Percentiles rank a stretch among this genome's conserved stretches.
These are phyloP conservation scores for Tetranychus piercei DNA, from an alignment of 2,888 invertebrate genomes.

Conservation along the genomic window DNA sequence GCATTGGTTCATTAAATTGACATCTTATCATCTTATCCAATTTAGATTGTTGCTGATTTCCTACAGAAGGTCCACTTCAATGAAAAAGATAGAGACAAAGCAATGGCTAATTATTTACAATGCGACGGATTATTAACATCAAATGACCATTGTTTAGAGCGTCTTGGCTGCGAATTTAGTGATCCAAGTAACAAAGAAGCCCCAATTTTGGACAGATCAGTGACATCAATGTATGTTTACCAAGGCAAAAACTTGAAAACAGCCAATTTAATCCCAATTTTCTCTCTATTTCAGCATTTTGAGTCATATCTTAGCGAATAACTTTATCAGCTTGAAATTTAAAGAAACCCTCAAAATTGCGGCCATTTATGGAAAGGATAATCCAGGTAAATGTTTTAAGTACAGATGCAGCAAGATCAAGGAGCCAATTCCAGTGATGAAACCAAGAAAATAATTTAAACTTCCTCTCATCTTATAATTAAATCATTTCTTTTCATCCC, in stretches of 20 bases:
- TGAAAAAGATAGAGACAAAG: slow-evolving; percentile 24
- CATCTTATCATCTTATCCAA: background rate
- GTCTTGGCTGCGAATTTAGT: slow-evolving; percentile 27
- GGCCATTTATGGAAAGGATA: slow-evolving; percentile 21
- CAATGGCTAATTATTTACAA: slow-evolving; percentile 27
- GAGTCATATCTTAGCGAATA: slow-evolving; percentile 26
- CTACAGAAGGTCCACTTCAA: slow-evolving; percentile 24
- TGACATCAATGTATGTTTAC: slow-evolving; percentile 26
- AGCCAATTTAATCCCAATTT: background rate
- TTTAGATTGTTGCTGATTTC: slow-evolving; percentile 20
- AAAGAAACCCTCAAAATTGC: slow-evolving; percentile 25
- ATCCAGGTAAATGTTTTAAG: slow-evolving; percentile 5
- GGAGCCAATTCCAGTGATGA: background rate
- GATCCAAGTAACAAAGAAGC: slow-evolving; percentile 24
- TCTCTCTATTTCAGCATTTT: slow-evolving; percentile 23
- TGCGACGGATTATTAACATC: slow-evolving; percentile 26
- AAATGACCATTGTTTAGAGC: slow-evolving; percentile 27
- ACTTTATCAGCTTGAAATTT: slow-evolving; percentile 25
- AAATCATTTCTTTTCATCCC: background rate
- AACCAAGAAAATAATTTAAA: background rate
- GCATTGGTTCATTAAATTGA: background rate
- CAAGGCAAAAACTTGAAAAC: background rate
- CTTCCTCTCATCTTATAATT: background rate
- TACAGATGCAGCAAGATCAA: slow-evolving; percentile 8
- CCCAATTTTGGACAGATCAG: slow-evolving; percentile 25